Percentiles rank a stretch among this genome's conserved stretches.
phyloP scores from a whole-genome alignment of 2,888 invertebrate genomes.

The Dyspetes luteomarginatus region DNA sequence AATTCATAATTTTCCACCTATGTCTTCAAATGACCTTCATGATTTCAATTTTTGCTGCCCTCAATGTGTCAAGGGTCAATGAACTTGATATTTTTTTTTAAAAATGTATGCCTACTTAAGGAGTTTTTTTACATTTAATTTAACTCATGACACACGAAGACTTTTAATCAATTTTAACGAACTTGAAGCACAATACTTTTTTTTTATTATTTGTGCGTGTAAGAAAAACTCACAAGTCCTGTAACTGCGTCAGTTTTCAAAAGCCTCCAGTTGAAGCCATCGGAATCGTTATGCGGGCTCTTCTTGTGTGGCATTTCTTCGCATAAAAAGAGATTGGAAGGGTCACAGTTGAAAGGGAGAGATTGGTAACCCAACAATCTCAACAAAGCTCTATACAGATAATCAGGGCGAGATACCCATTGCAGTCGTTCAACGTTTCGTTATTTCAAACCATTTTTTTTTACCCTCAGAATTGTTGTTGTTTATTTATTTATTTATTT shows the following conservation, averaged over 20 bases:
- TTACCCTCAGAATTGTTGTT: too few relatives aligned
- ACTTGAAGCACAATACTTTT: conserved; percentile 1
- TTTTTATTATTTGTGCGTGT: background rate
- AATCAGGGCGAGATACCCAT: conserved; percentile 28
- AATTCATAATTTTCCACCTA: too few relatives aligned
- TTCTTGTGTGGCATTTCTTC: conserved; percentile 61
- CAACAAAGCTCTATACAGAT: conserved; percentile 31
- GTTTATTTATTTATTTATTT: too few relatives aligned
- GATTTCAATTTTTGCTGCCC: background rate
- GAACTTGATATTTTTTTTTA: conserved; percentile 26
- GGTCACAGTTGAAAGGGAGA: conserved; percentile 33
- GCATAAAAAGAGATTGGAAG: conserved; percentile 10
- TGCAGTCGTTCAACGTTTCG: conserved; percentile 43
- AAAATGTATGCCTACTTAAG: too few relatives aligned
- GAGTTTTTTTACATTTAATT: background rate
- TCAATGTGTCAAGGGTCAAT: conserved; percentile 3
- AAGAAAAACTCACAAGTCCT: conserved; percentile 2
- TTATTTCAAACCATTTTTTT: conserved; percentile 25
- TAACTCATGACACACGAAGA: too few relatives aligned
- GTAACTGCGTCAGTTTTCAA: conserved; percentile 12
- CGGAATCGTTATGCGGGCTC: conserved; percentile 58
- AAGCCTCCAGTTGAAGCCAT: conserved; percentile 31
- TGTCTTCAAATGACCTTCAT: too few relatives aligned
- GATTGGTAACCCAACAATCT: conserved; percentile 12
- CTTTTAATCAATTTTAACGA: conserved; percentile 14